Base-by-base conservation (phyloP, 2,888 invertebrate species). In the Drosophila buzzatii region DNA sequence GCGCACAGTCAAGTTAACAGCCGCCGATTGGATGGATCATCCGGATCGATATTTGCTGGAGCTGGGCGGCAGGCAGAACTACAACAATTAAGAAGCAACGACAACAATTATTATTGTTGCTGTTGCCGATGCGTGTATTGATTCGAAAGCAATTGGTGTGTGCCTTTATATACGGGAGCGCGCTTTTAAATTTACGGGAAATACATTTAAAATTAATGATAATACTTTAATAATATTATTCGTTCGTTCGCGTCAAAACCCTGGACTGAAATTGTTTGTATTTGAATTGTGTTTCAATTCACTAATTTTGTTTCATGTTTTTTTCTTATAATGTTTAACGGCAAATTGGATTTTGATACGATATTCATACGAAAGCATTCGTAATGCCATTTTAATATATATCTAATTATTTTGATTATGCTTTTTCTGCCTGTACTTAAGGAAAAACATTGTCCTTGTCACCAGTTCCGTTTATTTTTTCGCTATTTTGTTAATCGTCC, bases 11-110 rank as follows among this genome's bases (percentile, higher is more conserved):
- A 98, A 98, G 92, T 93, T 98, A 70, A 97, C 96, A 18, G 96
- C 98, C 0, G 96, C 97, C 23, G 98, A 98, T 92, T 99, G 99
- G 99, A 95, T 97, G 91, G 98, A 99, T 91, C 98, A 98, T 94
- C 98, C 99, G 0, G 99, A 99, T 94, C 95, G 98, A 66, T 98
- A 98, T 92, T 94, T 98, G 57, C 93, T 98, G 73, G 97, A 98
- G 92, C 94, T 98, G 91, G 98, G 97, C 3, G 98, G 98, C 16
- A 94, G 97, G 33, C 95, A 96, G 63, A 96, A 96, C 90, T 97
- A 97, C 93, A 96, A 96, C 93, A 96, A 95, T 92, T 95, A 81
- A 81, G 8, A 5, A 14, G 58, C 45, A 41, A 31, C 18, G 49
- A 42, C 31, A 49, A 35, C 4, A 10, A 44, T 10, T 8, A 39